Evolutionary conservation across 2,888 invertebrate species (phyloP).

Genomic region (Dorcus parallelipipedus): DNA sequence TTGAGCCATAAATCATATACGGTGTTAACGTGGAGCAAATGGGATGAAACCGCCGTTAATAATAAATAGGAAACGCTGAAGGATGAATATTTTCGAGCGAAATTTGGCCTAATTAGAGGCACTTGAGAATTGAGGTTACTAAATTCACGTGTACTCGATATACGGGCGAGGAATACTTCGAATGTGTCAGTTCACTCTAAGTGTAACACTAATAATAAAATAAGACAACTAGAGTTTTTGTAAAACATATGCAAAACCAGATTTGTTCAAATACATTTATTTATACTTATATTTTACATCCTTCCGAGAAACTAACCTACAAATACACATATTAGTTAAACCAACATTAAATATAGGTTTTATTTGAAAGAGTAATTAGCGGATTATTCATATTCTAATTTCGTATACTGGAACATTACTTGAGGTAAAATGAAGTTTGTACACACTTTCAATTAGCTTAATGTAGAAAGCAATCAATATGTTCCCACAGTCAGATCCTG

Average conservation of each 20-base stretch:
- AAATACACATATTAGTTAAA: constrained; percentile 14
- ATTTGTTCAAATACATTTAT: constrained; percentile 1
- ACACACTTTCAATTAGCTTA: neutral
- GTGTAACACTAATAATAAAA: too few relatives aligned
- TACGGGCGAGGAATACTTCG: too few relatives aligned
- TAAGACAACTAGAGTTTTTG: too few relatives aligned
- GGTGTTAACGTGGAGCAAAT: too few relatives aligned
- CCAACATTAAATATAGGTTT: constrained; percentile 19
- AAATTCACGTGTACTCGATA: too few relatives aligned
- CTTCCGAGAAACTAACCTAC: constrained; percentile 16
- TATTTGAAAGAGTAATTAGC: constrained; percentile 15
- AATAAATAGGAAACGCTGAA: too few relatives aligned
- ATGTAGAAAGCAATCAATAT: neutral
- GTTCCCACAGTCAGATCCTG: constrained; percentile 17
- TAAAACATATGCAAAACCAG: neutral
- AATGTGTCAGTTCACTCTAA: too few relatives aligned
- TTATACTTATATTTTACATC: constrained; percentile 14
- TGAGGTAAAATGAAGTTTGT: constrained; percentile 1
- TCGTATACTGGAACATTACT: neutral
- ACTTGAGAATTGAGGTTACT: too few relatives aligned
- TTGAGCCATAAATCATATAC: too few relatives aligned
- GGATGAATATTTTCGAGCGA: too few relatives aligned
- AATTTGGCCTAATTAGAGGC: too few relatives aligned
- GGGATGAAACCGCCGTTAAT: too few relatives aligned
- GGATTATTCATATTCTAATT: constrained; percentile 14